These are phyloP conservation scores for Eleutherodactylus coqui DNA, from an alignment of 2,797 vertebrate genomes.

Conservation along the genomic window DNA sequence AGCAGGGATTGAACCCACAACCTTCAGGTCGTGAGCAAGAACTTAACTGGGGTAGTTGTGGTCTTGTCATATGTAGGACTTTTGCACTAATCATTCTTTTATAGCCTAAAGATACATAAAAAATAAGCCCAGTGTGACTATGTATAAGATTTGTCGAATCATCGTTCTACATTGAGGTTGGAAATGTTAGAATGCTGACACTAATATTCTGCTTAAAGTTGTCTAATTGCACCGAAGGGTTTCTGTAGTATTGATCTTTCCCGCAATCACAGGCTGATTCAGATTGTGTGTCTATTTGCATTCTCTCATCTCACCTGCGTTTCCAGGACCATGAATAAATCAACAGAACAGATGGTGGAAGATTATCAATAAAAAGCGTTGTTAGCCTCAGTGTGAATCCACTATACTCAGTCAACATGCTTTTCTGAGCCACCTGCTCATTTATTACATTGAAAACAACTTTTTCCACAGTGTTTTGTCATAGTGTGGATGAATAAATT, in stretches of 20 bases:
- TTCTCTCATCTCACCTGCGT: conserved; percentile 73
- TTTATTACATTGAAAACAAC: conserved; percentile 68
- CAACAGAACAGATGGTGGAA: conserved; percentile 75
- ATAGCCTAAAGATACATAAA: too few species aligned
- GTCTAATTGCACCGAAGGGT: conserved; percentile 65
- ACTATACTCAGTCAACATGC: conserved; percentile 65
- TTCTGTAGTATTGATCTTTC: conserved; percentile 67
- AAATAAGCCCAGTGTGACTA: not conserved
- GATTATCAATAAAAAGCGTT: conserved; percentile 73
- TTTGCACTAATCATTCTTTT: too few species aligned
- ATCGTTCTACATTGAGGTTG: not conserved
- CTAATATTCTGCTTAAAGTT: conserved; percentile 63
- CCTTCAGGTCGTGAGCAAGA: too few species aligned
- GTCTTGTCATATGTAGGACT: too few species aligned
- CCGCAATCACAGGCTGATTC: conserved; percentile 70
- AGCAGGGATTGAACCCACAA: too few species aligned
- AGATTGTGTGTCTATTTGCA: conserved; percentile 68
- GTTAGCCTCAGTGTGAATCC: conserved; percentile 70
- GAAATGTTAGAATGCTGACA: conserved; percentile 40
- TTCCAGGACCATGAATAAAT: conserved; percentile 74
- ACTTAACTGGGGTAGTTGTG: too few species aligned
- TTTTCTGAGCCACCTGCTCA: conserved; percentile 70
- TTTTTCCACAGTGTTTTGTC: conserved; percentile 54
- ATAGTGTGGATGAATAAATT: conserved; percentile 43
- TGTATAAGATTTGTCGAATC: not conserved